Conservation (phyloP, 2,797 vertebrate genomes). For the Vipera latastei region DNA sequence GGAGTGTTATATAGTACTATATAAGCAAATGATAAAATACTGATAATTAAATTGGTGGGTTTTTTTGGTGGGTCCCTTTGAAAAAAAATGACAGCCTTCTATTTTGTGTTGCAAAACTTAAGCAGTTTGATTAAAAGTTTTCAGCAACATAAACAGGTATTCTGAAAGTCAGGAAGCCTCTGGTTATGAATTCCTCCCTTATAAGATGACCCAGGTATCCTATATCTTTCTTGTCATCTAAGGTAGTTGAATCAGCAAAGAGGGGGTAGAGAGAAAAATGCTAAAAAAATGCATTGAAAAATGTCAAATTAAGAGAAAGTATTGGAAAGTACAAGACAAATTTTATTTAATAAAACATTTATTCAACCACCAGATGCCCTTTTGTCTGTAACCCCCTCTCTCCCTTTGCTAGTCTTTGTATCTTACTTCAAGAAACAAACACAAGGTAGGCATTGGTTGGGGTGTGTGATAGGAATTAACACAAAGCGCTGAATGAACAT, state of each 20-base stretch:
- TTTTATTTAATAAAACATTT: background rate
- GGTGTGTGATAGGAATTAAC: background rate
- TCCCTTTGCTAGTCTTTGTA: background rate
- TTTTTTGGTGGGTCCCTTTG: background rate
- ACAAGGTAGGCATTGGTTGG: background rate
- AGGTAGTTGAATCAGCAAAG: slow-evolving; percentile 1
- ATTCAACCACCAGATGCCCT: background rate
- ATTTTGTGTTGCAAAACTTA: slow-evolving; percentile 6
- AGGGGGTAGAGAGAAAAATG: background rate
- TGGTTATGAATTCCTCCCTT: slow-evolving; percentile 35
- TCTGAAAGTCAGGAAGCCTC: slow-evolving; percentile 25
- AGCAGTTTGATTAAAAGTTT: slow-evolving; percentile 24
- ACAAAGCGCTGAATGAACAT: background rate
- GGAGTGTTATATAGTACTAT: background rate
- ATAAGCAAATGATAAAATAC: background rate
- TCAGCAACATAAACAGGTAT: background rate
- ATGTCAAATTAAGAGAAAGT: slow-evolving; percentile 1
- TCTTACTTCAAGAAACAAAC: background rate
- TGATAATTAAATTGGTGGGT: background rate
- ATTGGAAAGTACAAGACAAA: background rate
- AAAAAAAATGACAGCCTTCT: background rate
- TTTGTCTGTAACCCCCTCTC: background rate
- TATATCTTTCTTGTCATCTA: background rate
- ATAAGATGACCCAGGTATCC: background rate
- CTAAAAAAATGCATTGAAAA: background rate